These are phyloP conservation scores for Acomys russatus DNA, from an alignment of 2,797 vertebrate genomes.

Conservation along the genomic window DNA sequence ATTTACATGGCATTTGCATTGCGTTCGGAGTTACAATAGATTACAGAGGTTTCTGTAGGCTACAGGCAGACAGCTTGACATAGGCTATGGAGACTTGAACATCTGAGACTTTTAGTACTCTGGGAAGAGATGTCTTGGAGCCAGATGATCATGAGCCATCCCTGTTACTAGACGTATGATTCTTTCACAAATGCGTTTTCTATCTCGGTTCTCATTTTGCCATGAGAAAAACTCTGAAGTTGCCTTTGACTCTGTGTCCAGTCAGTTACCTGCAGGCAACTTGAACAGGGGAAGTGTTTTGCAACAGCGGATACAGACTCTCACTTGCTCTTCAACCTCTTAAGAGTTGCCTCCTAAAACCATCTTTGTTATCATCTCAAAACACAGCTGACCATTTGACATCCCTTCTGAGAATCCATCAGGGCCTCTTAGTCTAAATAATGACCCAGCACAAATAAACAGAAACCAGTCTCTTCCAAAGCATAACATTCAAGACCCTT, in stretches of 20 bases:
- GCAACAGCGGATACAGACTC: background rate
- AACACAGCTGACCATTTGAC: constrained; percentile 47
- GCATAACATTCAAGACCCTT: background rate
- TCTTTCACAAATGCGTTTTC: background rate
- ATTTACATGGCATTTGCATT: background rate
- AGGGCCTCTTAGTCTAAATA: background rate
- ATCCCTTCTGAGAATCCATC: constrained; percentile 26
- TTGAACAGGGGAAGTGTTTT: background rate
- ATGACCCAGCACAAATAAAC: constrained; percentile 26
- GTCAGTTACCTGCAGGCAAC: background rate
- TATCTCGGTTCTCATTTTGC: constrained; percentile 17
- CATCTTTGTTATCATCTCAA: constrained; percentile 48
- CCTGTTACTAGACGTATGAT: background rate
- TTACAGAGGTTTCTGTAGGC: background rate
- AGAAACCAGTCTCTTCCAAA: background rate
- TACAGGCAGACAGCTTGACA: background rate
- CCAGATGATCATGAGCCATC: too few relatives aligned
- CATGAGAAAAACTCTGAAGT: constrained; percentile 46
- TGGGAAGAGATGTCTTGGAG: background rate
- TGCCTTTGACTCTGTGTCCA: background rate
- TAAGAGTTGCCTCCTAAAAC: background rate
- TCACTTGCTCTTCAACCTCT: background rate
- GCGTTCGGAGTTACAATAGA: background rate
- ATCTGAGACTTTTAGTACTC: background rate
- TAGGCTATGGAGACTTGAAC: background rate